Evolutionary conservation across 2,113 vertebrate genomes (phyloP).

Genomic region (Varanus komodoensis): DNA sequence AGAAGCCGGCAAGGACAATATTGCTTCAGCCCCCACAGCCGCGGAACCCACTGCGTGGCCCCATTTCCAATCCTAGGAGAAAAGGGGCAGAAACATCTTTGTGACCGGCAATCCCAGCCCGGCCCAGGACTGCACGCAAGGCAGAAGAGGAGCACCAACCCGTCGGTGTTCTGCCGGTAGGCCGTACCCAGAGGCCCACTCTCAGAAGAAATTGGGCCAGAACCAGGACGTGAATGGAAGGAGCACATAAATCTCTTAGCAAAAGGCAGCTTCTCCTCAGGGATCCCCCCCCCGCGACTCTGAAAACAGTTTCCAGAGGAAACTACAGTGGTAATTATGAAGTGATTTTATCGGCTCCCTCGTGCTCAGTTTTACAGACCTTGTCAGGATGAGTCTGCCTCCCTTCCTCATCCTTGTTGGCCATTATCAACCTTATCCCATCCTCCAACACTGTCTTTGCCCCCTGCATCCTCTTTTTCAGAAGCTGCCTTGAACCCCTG

Average conservation of each 20-base stretch:
- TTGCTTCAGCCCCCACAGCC: neutral
- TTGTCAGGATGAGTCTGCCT: neutral
- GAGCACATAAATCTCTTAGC: neutral
- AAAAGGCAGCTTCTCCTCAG: neutral
- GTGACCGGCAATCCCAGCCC: neutral
- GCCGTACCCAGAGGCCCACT: neutral
- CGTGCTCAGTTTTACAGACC: neutral
- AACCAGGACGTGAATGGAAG: neutral
- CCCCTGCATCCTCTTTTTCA: too few species aligned
- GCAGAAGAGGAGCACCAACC: neutral
- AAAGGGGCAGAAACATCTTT: constrained; percentile 9
- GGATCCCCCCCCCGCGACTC: neutral
- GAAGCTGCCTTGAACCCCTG: neutral
- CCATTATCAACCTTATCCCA: neutral
- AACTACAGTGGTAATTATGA: neutral
- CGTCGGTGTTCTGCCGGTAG: neutral
- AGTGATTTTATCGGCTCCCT: neutral
- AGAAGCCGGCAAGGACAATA: neutral
- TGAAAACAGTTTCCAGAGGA: constrained; percentile 4
- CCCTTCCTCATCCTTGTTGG: neutral
- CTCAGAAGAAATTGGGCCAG: neutral
- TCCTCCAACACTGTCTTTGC: neutral
- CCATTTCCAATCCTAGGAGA: constrained; percentile 28
- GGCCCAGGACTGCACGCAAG: neutral
- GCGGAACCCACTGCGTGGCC: neutral